phyloP scores from a whole-genome alignment of 2,113 vertebrate genomes.

The Muntiacus reevesi region DNA sequence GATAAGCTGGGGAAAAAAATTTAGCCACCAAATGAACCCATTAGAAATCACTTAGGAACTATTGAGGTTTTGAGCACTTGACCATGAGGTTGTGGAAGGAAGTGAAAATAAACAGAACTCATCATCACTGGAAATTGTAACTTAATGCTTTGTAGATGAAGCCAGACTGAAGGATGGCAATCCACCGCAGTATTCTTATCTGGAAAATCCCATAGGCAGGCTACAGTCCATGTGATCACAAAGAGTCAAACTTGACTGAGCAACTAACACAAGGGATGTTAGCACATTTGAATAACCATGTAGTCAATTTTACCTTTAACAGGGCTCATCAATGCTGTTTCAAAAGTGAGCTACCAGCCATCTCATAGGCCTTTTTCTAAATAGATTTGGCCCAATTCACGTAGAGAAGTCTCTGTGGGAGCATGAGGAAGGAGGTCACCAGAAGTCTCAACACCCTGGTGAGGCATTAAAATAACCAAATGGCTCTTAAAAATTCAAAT shows the following conservation, averaged over 20 bases:
- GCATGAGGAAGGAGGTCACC: not conserved
- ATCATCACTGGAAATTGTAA: not conserved
- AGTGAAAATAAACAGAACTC: not conserved
- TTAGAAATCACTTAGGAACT: not conserved
- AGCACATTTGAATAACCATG: not conserved
- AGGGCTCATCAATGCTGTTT: not conserved
- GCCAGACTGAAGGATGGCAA: not conserved
- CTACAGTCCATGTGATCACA: not conserved
- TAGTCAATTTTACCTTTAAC: not conserved
- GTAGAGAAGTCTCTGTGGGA: not conserved
- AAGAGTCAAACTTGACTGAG: not conserved
- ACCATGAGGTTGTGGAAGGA: not conserved
- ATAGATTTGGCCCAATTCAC: not conserved
- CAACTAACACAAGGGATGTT: not conserved
- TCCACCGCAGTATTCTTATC: not conserved
- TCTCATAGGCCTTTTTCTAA: not conserved
- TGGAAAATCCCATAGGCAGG: not conserved
- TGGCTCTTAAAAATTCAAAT: not conserved
- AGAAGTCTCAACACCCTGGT: not conserved
- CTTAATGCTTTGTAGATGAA: conserved; percentile 12
- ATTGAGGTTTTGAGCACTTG: not conserved
- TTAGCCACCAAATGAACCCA: not conserved
- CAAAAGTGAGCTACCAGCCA: not conserved
- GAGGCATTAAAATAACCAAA: not conserved
- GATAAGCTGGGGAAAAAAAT: not conserved